A percentile compares a stretch with the other conserved stretches of the same genome.
These are phyloP conservation scores for Bubalus kerabau DNA, from an alignment of 2,113 vertebrate species.

Conservation along the genomic window DNA sequence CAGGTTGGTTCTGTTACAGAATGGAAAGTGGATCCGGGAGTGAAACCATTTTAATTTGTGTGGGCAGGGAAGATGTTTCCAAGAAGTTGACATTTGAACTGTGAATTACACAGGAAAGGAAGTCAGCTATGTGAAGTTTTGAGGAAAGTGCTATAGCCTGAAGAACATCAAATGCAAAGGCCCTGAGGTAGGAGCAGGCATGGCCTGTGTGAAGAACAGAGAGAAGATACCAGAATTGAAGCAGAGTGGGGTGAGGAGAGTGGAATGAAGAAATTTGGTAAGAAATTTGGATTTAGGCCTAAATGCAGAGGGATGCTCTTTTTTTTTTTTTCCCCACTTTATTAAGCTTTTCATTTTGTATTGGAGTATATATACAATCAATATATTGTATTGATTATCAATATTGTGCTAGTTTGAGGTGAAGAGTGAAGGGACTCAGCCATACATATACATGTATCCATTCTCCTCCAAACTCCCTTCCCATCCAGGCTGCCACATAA, in stretches of 20 bases:
- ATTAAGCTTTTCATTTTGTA: background rate
- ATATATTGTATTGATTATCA: background rate
- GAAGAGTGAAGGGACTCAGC: background rate
- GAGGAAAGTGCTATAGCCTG: background rate
- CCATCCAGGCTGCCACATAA: background rate
- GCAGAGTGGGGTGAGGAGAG: no score
- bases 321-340: background rate
- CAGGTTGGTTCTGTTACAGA: background rate
- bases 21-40: background rate
- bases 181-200: background rate
- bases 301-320: background rate
- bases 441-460: background rate
- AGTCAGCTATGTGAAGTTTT: background rate
- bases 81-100: background rate
- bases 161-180: background rate
- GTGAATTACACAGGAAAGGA: background rate
- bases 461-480: background rate
- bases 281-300: background rate
- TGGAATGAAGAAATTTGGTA: background rate
- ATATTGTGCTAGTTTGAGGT: background rate
- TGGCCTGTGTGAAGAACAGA: background rate
- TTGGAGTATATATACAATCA: background rate
- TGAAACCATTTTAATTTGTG: background rate
- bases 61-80: background rate
- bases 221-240: background rate